Evolutionary conservation across 1,140 invertebrate genomes (phyloP).

Genomic region (Drosophila hydei): DNA sequence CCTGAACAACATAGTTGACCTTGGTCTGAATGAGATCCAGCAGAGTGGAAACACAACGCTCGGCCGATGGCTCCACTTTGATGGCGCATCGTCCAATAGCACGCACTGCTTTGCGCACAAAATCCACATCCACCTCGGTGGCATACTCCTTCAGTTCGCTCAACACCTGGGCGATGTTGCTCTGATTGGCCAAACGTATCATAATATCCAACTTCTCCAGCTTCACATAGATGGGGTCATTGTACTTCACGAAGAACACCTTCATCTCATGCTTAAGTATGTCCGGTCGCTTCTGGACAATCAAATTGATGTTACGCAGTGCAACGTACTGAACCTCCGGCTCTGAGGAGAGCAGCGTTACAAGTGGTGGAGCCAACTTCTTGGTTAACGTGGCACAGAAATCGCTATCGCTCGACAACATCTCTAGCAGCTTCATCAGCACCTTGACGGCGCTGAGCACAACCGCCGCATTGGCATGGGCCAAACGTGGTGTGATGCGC

Average conservation of each 20-base stretch:
- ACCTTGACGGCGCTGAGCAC: constrained; percentile 99
- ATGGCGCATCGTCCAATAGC: constrained; percentile 99
- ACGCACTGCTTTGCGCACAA: constrained; percentile 98
- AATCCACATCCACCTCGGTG: constrained; percentile 99
- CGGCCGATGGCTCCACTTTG: constrained; percentile 99
- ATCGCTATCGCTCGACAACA: constrained; percentile 96
- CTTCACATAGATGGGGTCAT: constrained; percentile 99
- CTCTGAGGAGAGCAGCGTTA: constrained; percentile 98
- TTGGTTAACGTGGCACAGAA: constrained; percentile 97
- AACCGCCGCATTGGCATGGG: constrained; percentile 99
- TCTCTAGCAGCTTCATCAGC: constrained; percentile 99
- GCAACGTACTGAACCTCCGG: constrained; percentile 99
- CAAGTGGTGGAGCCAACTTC: constrained; percentile 99
- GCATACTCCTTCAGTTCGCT: constrained; percentile 99
- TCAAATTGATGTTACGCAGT: constrained; percentile 98
- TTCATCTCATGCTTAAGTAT: constrained; percentile 99
- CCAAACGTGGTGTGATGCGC: constrained; percentile 97
- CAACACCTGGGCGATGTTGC: constrained; percentile 99
- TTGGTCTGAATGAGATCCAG: constrained; percentile 99
- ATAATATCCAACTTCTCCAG: constrained; percentile 99
- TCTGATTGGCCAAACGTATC: constrained; percentile 98
- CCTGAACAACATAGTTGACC: constrained; percentile 99
- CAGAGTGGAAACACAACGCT: constrained; percentile 98
- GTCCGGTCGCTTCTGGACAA: constrained; percentile 99
- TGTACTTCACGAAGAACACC: constrained; percentile 99